These are phyloP conservation scores for Bubalus kerabau DNA, from an alignment of 2,113 vertebrate species.

Conservation along the genomic window DNA sequence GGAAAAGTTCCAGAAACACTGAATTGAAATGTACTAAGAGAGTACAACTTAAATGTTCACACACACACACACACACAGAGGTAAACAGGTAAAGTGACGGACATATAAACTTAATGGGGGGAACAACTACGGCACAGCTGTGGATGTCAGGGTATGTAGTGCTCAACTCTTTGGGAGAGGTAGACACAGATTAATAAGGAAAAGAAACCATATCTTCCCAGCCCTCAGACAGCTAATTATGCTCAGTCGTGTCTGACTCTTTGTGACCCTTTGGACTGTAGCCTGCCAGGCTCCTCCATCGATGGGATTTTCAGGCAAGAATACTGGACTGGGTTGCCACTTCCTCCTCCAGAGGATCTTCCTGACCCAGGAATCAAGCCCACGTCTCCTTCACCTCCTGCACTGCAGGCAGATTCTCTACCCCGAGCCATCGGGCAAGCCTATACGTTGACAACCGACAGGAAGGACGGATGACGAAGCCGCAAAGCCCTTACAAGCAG, in stretches of 20 bases:
- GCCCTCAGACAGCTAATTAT: not conserved
- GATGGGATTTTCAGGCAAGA: not conserved
- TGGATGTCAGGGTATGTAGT: not conserved
- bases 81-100: not conserved
- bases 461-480: not conserved
- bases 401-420: not conserved
- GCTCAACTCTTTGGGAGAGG: not conserved
- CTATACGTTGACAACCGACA: too few relatives aligned
- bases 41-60: not conserved
- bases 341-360: not conserved
- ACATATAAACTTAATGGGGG: not conserved
- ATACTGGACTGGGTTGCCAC: not conserved
- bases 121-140: rapidly evolving
- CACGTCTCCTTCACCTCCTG: not conserved
- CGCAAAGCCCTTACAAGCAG: not conserved
- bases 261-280: not conserved
- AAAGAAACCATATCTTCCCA: not conserved
- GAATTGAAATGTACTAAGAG: not conserved
- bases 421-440: not conserved
- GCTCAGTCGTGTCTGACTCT: not conserved
- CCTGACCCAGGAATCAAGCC: not conserved
- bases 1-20: not conserved
- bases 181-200: not conserved
- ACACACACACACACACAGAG: not conserved
- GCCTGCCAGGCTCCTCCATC: not conserved